Conservation (phyloP, 2,888 invertebrate species). For the Parnassius apollo region DNA sequence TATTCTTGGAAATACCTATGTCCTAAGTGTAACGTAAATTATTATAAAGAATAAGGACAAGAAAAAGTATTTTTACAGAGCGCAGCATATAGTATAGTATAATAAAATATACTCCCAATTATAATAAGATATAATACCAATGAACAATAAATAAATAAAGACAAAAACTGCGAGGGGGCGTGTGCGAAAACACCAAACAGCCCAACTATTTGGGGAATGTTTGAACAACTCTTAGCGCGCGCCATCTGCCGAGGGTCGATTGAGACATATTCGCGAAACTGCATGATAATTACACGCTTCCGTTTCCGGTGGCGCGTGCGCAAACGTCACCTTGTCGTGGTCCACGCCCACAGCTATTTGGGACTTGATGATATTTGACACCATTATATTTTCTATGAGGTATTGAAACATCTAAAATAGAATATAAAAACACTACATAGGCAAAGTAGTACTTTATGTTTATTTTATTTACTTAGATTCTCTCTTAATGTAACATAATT, state of each 20-base stretch:
- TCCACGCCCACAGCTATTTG: conserved; percentile 59
- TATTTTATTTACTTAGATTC: no score
- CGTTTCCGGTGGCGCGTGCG: conserved; percentile 76
- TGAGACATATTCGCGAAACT: conserved; percentile 79
- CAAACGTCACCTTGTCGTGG: conserved; percentile 45
- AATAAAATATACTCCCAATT: not conserved
- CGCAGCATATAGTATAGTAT: no score
- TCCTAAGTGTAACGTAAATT: no score
- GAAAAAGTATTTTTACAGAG: no score
- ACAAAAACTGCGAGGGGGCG: conserved; percentile 52
- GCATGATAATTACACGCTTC: conserved; percentile 73
- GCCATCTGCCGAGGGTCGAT: conserved; percentile 72
- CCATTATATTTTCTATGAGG: conserved; percentile 35
- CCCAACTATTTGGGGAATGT: conserved; percentile 66
- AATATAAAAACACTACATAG: no score
- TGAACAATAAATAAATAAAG: not conserved
- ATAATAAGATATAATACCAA: not conserved
- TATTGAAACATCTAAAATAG: conserved; percentile 17
- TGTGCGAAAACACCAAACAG: conserved; percentile 57
- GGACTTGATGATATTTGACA: conserved; percentile 59
- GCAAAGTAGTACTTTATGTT: no score
- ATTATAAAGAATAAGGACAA: no score
- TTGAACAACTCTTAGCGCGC: conserved; percentile 58
- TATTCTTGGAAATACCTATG: no score
- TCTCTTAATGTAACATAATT: no score